Percentiles rank a stretch among this genome's conserved stretches.
Conservation (phyloP, 2,797 vertebrate genomes). For the Cyclura pinguis region DNA sequence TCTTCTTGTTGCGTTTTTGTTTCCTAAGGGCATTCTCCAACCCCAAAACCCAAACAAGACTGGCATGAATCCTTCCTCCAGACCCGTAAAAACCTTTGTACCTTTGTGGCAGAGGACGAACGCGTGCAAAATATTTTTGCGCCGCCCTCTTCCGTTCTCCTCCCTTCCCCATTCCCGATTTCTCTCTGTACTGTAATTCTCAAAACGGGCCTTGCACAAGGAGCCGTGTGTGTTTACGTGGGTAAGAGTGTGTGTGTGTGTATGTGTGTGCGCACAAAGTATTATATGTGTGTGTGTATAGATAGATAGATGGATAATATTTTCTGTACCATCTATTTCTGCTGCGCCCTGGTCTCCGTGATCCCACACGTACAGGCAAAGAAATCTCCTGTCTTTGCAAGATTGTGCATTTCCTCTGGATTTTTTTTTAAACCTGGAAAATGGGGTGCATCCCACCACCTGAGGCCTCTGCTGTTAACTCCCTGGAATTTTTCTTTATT, state of each 20-base stretch:
- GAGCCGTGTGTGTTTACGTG: neutral
- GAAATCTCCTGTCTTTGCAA: no score
- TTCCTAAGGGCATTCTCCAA: no score
- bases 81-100: constrained; percentile 55
- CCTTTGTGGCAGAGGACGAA: constrained; percentile 75
- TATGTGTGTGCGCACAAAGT: constrained; percentile 10
- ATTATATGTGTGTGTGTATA: neutral
- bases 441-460: no score
- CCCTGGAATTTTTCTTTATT: neutral
- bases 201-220: constrained; percentile 62
- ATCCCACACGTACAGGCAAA: no score
- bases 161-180: neutral
- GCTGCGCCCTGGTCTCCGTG: constrained; percentile 61
- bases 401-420: no score
- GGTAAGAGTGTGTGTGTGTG: constrained; percentile 40
- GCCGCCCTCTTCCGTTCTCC: neutral
- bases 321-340: constrained; percentile 49
- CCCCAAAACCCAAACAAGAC: no score
- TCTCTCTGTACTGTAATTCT: constrained; percentile 60
- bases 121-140: constrained; percentile 66
- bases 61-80: no score
- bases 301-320: neutral
- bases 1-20: constrained; percentile 25
- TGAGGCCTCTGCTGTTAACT: no score
- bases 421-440: no score